Conservation (phyloP, 2,113 vertebrate species). For the Cavia porcellus region DNA sequence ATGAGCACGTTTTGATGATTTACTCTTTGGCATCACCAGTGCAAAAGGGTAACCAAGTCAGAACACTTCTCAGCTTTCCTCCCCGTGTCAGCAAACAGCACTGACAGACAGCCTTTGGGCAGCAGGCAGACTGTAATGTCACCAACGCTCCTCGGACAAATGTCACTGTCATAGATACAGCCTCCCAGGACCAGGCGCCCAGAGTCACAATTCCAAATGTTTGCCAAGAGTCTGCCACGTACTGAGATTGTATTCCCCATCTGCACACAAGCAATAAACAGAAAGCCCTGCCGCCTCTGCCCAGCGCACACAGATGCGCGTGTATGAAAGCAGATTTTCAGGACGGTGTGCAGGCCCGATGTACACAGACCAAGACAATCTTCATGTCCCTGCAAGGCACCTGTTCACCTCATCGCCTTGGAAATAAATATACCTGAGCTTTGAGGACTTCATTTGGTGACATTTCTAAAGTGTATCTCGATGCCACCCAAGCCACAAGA, state of each 20-base stretch:
- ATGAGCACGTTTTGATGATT: neutral
- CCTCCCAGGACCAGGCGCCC: neutral
- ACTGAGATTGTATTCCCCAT: neutral
- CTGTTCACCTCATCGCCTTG: neutral
- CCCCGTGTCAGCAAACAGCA: neutral
- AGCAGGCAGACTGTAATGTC: neutral
- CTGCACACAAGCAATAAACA: neutral
- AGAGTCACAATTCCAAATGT: neutral
- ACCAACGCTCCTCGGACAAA: neutral
- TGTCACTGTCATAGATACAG: neutral
- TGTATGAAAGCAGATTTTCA: neutral
- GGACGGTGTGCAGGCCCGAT: neutral
- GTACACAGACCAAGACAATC: neutral
- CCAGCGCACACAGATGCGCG: too few relatives aligned
- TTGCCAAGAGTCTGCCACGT: too few relatives aligned
- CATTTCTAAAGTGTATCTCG: neutral
- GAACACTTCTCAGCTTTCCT: neutral
- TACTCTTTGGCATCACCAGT: neutral
- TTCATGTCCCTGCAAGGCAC: neutral
- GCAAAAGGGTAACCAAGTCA: neutral
- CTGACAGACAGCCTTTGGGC: neutral
- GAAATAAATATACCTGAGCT: neutral
- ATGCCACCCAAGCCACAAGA: neutral
- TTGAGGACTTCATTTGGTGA: neutral
- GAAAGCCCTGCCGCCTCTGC: neutral